These are phyloP conservation scores for Habroteleia sp. DNA, from an alignment of 2,888 invertebrate species.

Conservation along the genomic window DNA sequence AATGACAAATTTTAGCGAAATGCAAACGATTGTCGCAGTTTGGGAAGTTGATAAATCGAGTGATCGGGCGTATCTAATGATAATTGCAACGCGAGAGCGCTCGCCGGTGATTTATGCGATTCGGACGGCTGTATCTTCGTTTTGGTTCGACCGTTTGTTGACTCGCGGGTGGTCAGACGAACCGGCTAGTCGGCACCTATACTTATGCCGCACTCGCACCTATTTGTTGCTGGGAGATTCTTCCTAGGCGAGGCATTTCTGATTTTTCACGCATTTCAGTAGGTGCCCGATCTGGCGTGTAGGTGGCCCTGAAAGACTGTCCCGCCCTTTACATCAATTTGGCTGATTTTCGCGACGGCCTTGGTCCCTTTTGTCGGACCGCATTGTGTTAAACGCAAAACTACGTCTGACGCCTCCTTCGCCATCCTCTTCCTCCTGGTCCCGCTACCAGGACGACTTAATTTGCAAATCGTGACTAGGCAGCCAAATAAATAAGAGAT, in stretches of 20 bases:
- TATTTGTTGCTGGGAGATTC: slow-evolving; percentile 69
- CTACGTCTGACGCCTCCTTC: slow-evolving; percentile 12
- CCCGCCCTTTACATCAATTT: slow-evolving; percentile 44
- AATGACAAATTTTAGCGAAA: slow-evolving; percentile 65
- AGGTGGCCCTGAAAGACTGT: slow-evolving; percentile 54
- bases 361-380: slow-evolving; percentile 40
- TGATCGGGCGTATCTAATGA: slow-evolving; percentile 67
- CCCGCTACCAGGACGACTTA: slow-evolving; percentile 34
- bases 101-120: slow-evolving; percentile 68
- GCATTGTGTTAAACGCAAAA: slow-evolving; percentile 29
- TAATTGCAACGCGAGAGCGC: slow-evolving; percentile 68
- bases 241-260: slow-evolving; percentile 72
- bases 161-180: slow-evolving; percentile 66
- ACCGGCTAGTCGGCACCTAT: slow-evolving; percentile 61
- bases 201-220: slow-evolving; percentile 66
- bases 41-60: slow-evolving; percentile 67
- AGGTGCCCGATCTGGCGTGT: slow-evolving; percentile 45
- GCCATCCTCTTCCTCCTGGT: slow-evolving; percentile 8
- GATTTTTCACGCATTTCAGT: slow-evolving; percentile 76
- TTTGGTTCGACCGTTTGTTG: slow-evolving; percentile 51
- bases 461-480: slow-evolving; percentile 51
- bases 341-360: slow-evolving; percentile 54
- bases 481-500: slow-evolving; percentile 40
- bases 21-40: slow-evolving; percentile 54
- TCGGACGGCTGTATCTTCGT: slow-evolving; percentile 58